phyloP scores from a whole-genome alignment of 2,888 invertebrate species.

The Drosophila fulvimacula region DNA sequence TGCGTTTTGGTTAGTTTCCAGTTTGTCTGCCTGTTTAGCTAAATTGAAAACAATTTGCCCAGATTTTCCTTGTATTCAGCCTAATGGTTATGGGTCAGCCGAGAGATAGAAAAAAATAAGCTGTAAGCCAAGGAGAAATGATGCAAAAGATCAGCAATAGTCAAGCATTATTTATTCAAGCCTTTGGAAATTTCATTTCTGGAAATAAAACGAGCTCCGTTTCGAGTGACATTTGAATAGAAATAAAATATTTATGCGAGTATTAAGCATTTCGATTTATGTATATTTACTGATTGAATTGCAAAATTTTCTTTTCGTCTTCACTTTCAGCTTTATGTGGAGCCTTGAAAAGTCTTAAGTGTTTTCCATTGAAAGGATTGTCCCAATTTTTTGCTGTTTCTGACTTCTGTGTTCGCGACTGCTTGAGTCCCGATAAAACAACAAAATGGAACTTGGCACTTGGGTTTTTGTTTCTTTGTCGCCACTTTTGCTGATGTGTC shows the following conservation, averaged over 20 bases:
- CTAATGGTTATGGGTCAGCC: conserved; percentile 38
- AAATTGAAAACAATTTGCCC: conserved; percentile 58
- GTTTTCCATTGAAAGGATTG: conserved; percentile 24
- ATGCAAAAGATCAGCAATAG: neutral
- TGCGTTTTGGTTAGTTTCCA: conserved; percentile 45
- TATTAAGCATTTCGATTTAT: neutral
- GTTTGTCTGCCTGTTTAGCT: conserved; percentile 39
- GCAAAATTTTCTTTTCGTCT: neutral
- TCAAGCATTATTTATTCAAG: neutral
- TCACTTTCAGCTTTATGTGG: neutral
- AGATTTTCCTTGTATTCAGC: conserved; percentile 47
- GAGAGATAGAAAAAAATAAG: conserved; percentile 1
- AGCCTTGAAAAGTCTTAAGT: conserved; percentile 10
- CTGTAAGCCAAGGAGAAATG: neutral
- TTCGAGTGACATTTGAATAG: neutral
- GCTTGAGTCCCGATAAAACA: conserved; percentile 34
- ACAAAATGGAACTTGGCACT: conserved; percentile 34
- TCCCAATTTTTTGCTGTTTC: conserved; percentile 6
- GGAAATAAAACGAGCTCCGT: neutral
- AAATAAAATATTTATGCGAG: conserved; percentile 1
- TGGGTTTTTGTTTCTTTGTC: conserved; percentile 13
- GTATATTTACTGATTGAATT: neutral
- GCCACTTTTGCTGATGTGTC: conserved; percentile 41
- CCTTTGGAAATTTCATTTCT: neutral
- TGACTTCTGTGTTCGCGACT: conserved; percentile 31